phyloP scores from a whole-genome alignment of 2,113 vertebrate genomes.

The Oryzias celebensis region DNA sequence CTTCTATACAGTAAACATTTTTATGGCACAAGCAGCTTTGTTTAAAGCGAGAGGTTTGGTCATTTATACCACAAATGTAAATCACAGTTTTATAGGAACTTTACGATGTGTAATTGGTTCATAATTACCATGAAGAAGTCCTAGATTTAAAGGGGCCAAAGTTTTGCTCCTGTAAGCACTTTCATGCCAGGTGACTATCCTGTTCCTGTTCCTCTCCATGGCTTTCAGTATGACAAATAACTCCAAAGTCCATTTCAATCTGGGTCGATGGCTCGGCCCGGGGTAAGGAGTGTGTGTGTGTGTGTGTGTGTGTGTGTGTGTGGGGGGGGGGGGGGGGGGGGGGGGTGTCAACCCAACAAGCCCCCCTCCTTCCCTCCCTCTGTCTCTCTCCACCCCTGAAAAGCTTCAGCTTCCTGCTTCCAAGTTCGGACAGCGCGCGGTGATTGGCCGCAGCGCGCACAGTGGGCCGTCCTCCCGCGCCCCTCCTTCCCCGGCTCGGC shows the following conservation, averaged over 20 bases:
- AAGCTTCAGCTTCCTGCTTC: conserved; percentile 61
- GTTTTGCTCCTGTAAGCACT: conserved; percentile 46
- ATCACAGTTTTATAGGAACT: conserved; percentile 6
- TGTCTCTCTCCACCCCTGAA: conserved; percentile 17
- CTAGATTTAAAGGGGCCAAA: conserved; percentile 28
- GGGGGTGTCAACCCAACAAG: conserved; percentile 52
- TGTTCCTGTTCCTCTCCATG: conserved; percentile 9
- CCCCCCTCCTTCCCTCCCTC: not conserved
- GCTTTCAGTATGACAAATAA: conserved; percentile 57
- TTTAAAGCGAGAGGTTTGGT: too few relatives aligned
- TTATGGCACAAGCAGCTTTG: too few relatives aligned
- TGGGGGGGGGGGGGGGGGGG: too few relatives aligned
- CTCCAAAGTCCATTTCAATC: conserved; percentile 67
- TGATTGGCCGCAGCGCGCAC: conserved; percentile 67
- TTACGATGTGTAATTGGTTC: conserved; percentile 27
- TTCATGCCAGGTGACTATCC: conserved; percentile 27
- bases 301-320: not conserved
- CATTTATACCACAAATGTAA: not conserved
- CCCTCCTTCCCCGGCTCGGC: conserved; percentile 19
- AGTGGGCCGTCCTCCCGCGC: conserved; percentile 44
- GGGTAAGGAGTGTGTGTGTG: conserved; percentile 7
- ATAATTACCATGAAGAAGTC: conserved; percentile 16
- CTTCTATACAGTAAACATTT: conserved; percentile 18
- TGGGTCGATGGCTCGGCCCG: conserved; percentile 49
- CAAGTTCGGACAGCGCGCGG: conserved; percentile 55